Conservation (phyloP, 2,888 invertebrate species). For the Folsomia candida region DNA sequence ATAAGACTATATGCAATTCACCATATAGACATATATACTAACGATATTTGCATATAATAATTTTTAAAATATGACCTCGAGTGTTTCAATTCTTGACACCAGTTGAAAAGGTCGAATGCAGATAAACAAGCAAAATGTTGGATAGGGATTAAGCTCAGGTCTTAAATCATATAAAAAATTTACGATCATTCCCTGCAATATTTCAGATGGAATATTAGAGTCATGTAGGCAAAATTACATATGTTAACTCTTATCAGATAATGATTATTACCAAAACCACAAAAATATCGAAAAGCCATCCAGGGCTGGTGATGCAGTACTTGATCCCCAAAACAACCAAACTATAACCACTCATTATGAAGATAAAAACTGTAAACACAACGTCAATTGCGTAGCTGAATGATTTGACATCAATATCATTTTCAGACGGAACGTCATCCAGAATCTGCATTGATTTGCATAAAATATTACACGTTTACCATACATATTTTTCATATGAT, state of each 20-base stretch:
- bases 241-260: too few species aligned
- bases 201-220: neutral
- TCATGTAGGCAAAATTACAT: neutral
- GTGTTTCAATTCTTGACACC: constrained; percentile 21
- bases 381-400: constrained; percentile 23
- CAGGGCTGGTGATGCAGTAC: constrained; percentile 22
- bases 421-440: constrained; percentile 11
- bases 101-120: constrained; percentile 30
- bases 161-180: constrained; percentile 11
- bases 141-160: neutral
- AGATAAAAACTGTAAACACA: constrained; percentile 19
- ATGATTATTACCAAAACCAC: constrained; percentile 28
- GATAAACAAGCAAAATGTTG: neutral
- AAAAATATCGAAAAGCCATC: constrained; percentile 35
- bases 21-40: too few species aligned
- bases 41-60: neutral
- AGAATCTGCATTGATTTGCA: constrained; percentile 2
- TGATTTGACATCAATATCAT: constrained; percentile 4
- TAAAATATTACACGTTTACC: neutral
- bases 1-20: neutral
- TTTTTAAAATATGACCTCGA: constrained; percentile 14
- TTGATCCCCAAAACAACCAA: constrained; percentile 24
- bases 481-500: too few species aligned
- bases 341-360: constrained; percentile 19
- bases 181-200: constrained; percentile 24